Conservation (phyloP, 2,888 invertebrate genomes). For the Perdita meconis region DNA sequence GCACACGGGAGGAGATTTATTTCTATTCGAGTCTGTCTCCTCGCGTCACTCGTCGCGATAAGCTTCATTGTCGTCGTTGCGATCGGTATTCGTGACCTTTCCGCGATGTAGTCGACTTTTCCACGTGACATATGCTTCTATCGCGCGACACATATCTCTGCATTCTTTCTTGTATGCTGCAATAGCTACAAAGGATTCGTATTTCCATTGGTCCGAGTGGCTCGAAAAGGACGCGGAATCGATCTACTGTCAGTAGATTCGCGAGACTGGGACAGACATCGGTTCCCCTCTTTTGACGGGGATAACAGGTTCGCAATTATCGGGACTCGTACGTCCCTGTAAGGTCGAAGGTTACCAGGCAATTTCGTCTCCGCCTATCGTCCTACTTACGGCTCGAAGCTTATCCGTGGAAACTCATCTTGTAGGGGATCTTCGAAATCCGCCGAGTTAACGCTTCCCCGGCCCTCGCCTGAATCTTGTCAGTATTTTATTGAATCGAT, state of each 20-base stretch:
- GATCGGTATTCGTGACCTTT: neutral
- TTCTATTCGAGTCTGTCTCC: neutral
- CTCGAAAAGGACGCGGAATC: conserved; percentile 38
- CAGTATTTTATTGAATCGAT: conserved; percentile 15
- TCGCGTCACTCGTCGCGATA: neutral
- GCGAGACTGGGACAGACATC: conserved; percentile 46
- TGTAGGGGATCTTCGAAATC: conserved; percentile 59
- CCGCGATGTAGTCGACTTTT: neutral
- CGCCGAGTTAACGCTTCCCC: conserved; percentile 21
- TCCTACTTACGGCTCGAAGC: conserved; percentile 72
- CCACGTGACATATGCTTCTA: neutral
- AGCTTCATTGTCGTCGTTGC: neutral
- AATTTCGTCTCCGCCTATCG: conserved; percentile 74
- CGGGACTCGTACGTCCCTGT: conserved; percentile 69
- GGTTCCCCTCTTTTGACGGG: conserved; percentile 67
- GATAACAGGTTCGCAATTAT: conserved; percentile 75
- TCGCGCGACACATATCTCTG: neutral
- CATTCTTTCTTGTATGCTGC: neutral
- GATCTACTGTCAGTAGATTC: conserved; percentile 41
- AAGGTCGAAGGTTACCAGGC: conserved; percentile 77
- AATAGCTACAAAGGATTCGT: conserved; percentile 8
- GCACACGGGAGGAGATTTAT: neutral
- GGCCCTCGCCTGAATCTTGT: conserved; percentile 1
- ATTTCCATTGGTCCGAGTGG: conserved; percentile 26
- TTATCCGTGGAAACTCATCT: conserved; percentile 72